Evolutionary conservation across 2,888 invertebrate species (phyloP).

Genomic region (Ochropleura plecta): DNA sequence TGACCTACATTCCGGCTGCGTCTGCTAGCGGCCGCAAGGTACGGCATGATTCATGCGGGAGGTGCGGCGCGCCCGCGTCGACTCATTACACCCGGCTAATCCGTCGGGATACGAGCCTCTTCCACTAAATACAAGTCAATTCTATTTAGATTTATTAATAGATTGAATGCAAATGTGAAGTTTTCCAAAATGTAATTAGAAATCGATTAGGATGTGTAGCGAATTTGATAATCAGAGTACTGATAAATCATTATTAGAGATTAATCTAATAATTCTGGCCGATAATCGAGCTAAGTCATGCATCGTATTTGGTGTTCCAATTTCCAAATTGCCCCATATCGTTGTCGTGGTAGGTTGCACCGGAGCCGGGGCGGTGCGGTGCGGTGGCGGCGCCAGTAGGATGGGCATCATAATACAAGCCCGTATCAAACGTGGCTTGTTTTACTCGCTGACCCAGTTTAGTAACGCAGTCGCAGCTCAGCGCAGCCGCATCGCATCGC

Average conservation of each 20-base stretch:
- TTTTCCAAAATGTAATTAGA: background rate
- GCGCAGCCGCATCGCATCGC: constrained; percentile 53
- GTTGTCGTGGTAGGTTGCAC: constrained; percentile 42
- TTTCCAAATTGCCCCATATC: constrained; percentile 24
- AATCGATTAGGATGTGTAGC: background rate
- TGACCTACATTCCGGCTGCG: constrained; percentile 87
- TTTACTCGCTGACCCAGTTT: constrained; percentile 79
- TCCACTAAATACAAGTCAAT: constrained; percentile 8
- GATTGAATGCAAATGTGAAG: background rate
- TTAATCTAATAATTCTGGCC: background rate
- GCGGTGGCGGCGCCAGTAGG: constrained; percentile 68
- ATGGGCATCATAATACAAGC: constrained; percentile 61
- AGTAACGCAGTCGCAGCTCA: constrained; percentile 68
- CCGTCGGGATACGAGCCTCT: constrained; percentile 30
- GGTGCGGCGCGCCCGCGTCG: constrained; percentile 59
- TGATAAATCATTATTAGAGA: constrained; percentile 15
- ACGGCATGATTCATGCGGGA: constrained; percentile 82
- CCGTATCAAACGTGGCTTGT: constrained; percentile 66
- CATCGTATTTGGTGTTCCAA: constrained; percentile 36
- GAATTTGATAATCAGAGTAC: background rate
- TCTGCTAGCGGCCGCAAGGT: constrained; percentile 82
- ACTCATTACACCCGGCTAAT: constrained; percentile 50
- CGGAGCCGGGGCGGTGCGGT: constrained; percentile 7
- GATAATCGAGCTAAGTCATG: constrained; percentile 5
- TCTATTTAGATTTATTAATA: constrained; percentile 6